These are phyloP conservation scores for Pitta sordida DNA, from an alignment of 2,113 vertebrate species.

Conservation along the genomic window DNA sequence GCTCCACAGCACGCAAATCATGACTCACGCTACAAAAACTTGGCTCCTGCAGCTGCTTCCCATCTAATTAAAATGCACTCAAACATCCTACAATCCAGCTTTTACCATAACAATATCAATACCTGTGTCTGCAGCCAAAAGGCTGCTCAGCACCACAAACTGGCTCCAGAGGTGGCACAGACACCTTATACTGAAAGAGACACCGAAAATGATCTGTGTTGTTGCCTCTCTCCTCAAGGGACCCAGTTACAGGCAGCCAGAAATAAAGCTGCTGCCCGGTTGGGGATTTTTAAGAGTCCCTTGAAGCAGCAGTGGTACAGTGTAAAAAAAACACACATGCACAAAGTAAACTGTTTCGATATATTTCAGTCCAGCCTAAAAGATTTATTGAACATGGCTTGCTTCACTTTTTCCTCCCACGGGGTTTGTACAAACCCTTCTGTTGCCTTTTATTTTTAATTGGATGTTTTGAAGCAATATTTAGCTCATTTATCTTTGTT, in stretches of 20 bases:
- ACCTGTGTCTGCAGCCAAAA: neutral
- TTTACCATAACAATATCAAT: constrained; percentile 14
- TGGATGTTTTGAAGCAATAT: neutral
- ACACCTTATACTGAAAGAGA: neutral
- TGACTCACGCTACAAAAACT: constrained; percentile 54
- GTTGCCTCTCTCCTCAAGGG: neutral
- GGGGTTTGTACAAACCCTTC: neutral
- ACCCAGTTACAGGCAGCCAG: neutral
- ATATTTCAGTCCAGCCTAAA: neutral
- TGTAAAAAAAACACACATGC: neutral
- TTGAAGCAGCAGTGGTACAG: neutral
- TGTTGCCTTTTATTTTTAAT: neutral
- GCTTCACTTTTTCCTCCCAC: neutral
- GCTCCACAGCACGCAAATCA: neutral
- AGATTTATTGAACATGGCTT: neutral
- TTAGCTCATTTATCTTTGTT: neutral
- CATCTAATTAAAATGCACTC: constrained; percentile 56
- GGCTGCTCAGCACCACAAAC: neutral
- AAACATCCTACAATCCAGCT: constrained; percentile 40
- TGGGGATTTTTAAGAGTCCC: neutral
- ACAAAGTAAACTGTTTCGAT: neutral
- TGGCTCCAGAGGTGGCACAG: neutral
- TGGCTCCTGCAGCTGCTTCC: constrained; percentile 48
- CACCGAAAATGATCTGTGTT: neutral
- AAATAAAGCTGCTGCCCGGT: neutral